phyloP scores from a whole-genome alignment of 2,797 vertebrate genomes.

The Potorous gilbertii region DNA sequence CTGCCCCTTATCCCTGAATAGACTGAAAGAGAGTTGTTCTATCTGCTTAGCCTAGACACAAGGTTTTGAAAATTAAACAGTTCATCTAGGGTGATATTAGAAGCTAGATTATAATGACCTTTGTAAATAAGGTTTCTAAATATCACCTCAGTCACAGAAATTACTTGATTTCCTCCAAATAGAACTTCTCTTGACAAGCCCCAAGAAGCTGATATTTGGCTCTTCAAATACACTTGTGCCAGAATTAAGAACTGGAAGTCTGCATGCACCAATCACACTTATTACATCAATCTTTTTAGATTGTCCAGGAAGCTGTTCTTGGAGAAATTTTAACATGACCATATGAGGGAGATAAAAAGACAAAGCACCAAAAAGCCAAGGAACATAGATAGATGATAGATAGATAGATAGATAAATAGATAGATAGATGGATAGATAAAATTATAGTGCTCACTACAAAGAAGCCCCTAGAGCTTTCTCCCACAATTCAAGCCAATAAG shows the following conservation, averaged over 20 bases:
- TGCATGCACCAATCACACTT: conserved; percentile 72
- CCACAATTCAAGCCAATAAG: neutral
- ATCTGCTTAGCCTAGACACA: conserved; percentile 7
- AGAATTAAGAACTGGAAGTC: conserved; percentile 80
- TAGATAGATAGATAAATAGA: too few species aligned
- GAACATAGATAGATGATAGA: too few species aligned
- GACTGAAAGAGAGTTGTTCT: neutral
- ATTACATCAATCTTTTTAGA: conserved; percentile 71
- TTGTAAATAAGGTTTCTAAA: conserved; percentile 69
- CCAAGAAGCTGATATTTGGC: conserved; percentile 71
- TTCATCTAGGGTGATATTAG: conserved; percentile 11
- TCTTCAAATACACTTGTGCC: conserved; percentile 79
- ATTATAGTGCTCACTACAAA: neutral
- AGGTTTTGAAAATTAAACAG: conserved; percentile 49
- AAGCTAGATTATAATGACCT: conserved; percentile 59
- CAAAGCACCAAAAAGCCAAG: conserved; percentile 25
- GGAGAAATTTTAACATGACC: conserved; percentile 71
- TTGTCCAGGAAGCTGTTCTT: conserved; percentile 78
- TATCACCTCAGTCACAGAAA: conserved; percentile 77
- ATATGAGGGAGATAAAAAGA: conserved; percentile 51
- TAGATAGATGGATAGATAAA: too few species aligned
- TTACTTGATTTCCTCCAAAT: conserved; percentile 72
- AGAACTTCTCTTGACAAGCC: conserved; percentile 76
- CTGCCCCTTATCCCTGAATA: neutral
- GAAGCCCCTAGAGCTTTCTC: neutral